phyloP scores from a whole-genome alignment of 2,113 vertebrate genomes.

The Stomatorhinus ivindoensis region DNA sequence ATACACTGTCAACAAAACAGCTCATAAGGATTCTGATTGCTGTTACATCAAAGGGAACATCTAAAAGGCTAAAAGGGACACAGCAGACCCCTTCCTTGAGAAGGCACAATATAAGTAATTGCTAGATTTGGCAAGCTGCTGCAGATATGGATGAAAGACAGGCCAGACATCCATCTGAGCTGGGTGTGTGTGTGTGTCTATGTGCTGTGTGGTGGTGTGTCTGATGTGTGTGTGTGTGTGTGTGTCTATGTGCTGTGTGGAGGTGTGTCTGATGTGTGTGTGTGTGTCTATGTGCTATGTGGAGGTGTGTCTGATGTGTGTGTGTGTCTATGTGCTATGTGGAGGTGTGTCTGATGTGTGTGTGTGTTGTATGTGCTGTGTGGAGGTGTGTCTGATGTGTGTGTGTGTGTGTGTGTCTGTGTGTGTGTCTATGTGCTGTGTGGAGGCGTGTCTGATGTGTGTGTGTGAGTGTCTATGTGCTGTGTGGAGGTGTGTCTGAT shows the following conservation, averaged over 20 bases:
- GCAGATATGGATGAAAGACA: neutral
- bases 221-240: neutral
- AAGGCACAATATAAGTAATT: neutral
- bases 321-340: no score
- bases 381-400: neutral
- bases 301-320: neutral
- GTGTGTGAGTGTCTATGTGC: neutral
- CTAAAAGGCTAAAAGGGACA: neutral
- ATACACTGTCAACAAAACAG: slow-evolving; percentile 5
- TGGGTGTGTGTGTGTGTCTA: neutral
- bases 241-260: neutral
- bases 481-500: neutral
- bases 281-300: neutral
- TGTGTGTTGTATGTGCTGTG: neutral
- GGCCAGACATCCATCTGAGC: neutral
- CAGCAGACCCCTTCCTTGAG: neutral
- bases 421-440: neutral
- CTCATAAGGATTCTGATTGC: neutral
- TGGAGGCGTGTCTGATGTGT: no score
- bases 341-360: neutral
- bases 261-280: neutral
- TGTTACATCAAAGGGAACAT: slow-evolving; percentile 4
- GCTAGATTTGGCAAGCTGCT: neutral
- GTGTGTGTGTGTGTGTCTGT: neutral
- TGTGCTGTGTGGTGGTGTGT: neutral